phyloP scores from a whole-genome alignment of 2,797 vertebrate genomes.

The Anas bernieri region DNA sequence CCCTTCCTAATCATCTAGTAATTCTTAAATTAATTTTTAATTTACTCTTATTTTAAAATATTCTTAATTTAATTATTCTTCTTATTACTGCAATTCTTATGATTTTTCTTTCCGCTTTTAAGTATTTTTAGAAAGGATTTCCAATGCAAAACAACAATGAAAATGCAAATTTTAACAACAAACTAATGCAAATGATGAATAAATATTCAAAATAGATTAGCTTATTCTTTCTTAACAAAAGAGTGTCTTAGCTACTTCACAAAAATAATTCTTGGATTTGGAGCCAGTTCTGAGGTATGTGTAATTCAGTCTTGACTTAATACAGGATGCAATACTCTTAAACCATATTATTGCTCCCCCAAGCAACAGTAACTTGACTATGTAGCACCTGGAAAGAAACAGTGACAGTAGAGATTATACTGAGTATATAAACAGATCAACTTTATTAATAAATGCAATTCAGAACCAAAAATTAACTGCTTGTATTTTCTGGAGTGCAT shows the following conservation, averaged over 20 bases:
- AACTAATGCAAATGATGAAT: constrained; percentile 45
- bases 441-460: not conserved
- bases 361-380: not conserved
- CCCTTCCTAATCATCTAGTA: not conserved
- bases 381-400: not conserved
- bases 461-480: not conserved
- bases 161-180: constrained; percentile 25
- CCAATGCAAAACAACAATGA: not conserved
- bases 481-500: not conserved
- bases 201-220: constrained; percentile 25
- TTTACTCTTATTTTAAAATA: not conserved
- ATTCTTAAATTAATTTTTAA: not conserved
- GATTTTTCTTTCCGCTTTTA: not conserved
- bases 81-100: not conserved
- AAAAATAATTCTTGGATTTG: not conserved
- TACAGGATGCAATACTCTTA: not conserved
- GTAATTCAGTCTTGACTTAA: not conserved
- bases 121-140: constrained; percentile 42
- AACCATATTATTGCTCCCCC: not conserved
- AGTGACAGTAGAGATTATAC: not conserved
- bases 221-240: constrained; percentile 5
- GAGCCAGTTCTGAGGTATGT: not conserved
- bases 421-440: not conserved
- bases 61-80: constrained; percentile 17
- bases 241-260: constrained; percentile 4